phyloP scores from a whole-genome alignment of 2,113 vertebrate species.

The Brachionichthys hirsutus region DNA sequence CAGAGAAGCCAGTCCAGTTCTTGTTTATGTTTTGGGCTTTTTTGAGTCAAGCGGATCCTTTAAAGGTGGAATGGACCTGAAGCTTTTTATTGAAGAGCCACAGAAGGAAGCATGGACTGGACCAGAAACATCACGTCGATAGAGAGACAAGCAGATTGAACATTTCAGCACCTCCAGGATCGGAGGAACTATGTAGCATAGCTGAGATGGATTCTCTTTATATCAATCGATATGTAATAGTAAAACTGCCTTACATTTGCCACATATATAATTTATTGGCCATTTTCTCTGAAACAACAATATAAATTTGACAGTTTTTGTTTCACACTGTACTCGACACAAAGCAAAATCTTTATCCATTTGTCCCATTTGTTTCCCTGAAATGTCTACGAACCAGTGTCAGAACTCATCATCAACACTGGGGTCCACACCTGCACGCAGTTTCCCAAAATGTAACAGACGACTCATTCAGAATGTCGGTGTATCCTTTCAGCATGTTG shows the following conservation, averaged over 20 bases:
- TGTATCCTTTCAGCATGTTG: too few species aligned
- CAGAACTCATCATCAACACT: slow-evolving; percentile 48
- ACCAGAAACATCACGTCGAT: slow-evolving; percentile 1
- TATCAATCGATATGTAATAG: slow-evolving; percentile 46
- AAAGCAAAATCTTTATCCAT: slow-evolving; percentile 48
- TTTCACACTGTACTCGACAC: slow-evolving; percentile 43
- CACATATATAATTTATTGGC: slow-evolving; percentile 58
- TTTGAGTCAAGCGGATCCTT: slow-evolving; percentile 12
- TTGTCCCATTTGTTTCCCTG: slow-evolving; percentile 58
- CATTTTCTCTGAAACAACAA: slow-evolving; percentile 42
- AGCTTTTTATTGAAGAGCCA: slow-evolving; percentile 44
- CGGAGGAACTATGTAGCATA: slow-evolving; percentile 31
- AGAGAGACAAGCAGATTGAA: slow-evolving; percentile 18
- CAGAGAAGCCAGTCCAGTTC: slow-evolving; percentile 21
- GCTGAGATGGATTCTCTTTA: slow-evolving; percentile 47
- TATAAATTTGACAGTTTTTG: slow-evolving; percentile 48
- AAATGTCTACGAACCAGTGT: slow-evolving; percentile 44
- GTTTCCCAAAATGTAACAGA: slow-evolving; percentile 23
- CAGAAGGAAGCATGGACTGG: slow-evolving; percentile 25
- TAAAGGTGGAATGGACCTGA: slow-evolving; percentile 27
- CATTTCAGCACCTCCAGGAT: slow-evolving; percentile 46
- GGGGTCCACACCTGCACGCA: neutral
- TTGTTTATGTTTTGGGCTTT: slow-evolving; percentile 1
- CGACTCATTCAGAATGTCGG: slow-evolving; percentile 25
- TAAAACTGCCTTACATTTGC: slow-evolving; percentile 48